Evolutionary conservation across 1,140 invertebrate genomes (phyloP).

Genomic region (Magallana gigas): DNA sequence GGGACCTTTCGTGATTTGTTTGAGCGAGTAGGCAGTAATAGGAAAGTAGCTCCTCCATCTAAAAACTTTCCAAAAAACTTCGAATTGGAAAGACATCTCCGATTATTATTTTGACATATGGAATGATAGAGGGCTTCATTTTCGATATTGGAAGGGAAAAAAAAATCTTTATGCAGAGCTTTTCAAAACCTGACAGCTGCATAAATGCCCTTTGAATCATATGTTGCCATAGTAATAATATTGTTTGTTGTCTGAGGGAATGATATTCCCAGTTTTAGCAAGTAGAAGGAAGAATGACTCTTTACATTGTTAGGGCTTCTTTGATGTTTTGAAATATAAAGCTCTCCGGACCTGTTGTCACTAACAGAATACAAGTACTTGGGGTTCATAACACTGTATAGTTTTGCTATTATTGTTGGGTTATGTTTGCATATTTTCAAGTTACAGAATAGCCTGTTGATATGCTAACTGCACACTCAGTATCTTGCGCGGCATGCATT

Average conservation of each 20-base stretch:
- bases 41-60: background rate
- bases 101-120: constrained; percentile 8
- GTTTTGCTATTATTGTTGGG: no score
- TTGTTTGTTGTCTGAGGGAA: background rate
- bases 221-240: constrained; percentile 18
- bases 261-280: constrained; percentile 10
- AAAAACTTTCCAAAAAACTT: background rate
- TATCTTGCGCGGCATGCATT: no score
- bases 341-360: no score
- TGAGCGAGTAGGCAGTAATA: background rate
- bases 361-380: no score
- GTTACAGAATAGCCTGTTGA: no score
- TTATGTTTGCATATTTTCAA: no score
- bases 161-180: background rate
- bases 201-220: constrained; percentile 36
- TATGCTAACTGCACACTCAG: no score
- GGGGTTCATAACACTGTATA: no score
- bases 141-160: background rate
- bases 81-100: background rate
- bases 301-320: background rate
- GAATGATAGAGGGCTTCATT: constrained; percentile 22
- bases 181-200: constrained; percentile 33
- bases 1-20: background rate
- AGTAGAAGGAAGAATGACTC: constrained; percentile 1
- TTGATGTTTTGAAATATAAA: background rate